Base-by-base conservation (phyloP, 2,797 vertebrate species). In the Dryobates pubescens region DNA sequence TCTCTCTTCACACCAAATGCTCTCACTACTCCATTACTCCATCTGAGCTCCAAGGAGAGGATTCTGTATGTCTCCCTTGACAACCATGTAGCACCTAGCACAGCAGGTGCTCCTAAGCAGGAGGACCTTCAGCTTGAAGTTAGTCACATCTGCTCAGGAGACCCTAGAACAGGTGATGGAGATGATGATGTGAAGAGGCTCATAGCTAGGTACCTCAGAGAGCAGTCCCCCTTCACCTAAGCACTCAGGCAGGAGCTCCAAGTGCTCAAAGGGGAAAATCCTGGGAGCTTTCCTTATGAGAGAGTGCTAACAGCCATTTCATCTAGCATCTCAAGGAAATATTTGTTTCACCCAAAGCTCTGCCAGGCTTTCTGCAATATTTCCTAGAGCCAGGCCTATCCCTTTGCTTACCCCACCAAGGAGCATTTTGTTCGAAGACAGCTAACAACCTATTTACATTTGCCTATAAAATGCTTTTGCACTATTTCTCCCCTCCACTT, bases 371-470 rank as follows among this genome's bases (percentile, higher is more conserved):
- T 64, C 90, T 82, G 82, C 68, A 73, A 11, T 11, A 12, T 51
- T 47, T 76, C 53, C 79, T 58, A 27, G 34, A 83, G 70, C 32
- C 70, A 86, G 76, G 49, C 67, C 61, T 69, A 74, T 82, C 64
- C 71, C 53, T 20, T 64, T 61, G 57, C 75, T 43, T 88, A 54
- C 47, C 70, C 64, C 45, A 83, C 49, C 64, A 81, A 68, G 85
- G 95, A 91, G 96, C 93, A 86, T 88, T 91, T 81, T 94, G 92
- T 94, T 90, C 77, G 0, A 79, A 84, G 88, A 30, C 69, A 79
- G 79, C 64, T 95, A 91, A 93, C 79, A 82, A 79, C 36, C 89
- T 74, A 38, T 88, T 89, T 85, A 75, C 76, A 82, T 63, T 53
- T 17, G 67, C 76, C 88, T 78, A n/a, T 74, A 43, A 89, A 93